These are phyloP conservation scores for Eonycteris spelaea DNA, from an alignment of 2,113 vertebrate species.

Conservation along the genomic window DNA sequence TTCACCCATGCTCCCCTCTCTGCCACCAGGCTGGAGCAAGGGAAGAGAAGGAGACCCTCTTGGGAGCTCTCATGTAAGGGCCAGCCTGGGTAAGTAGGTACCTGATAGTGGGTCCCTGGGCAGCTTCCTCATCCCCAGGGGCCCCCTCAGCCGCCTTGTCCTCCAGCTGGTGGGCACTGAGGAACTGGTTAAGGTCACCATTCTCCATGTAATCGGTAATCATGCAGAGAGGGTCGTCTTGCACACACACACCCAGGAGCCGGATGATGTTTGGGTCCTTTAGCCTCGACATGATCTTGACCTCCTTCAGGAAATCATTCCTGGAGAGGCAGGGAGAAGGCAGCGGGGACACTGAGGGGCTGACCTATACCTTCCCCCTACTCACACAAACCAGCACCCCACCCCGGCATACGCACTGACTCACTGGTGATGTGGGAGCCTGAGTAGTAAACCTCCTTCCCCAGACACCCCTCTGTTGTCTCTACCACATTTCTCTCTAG, in stretches of 20 bases:
- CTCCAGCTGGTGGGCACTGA: constrained; percentile 88
- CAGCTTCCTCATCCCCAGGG: constrained; percentile 74
- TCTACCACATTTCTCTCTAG: not conserved
- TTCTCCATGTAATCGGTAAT: constrained; percentile 97
- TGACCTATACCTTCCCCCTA: not conserved
- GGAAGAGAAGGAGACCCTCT: not conserved
- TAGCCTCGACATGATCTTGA: constrained; percentile 93
- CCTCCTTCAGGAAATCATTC: constrained; percentile 94
- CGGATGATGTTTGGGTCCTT: constrained; percentile 95
- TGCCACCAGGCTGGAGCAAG: not conserved
- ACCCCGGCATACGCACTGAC: fast-evolving
- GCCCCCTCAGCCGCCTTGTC: constrained; percentile 85
- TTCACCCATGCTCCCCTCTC: not conserved
- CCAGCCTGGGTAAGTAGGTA: constrained; percentile 4
- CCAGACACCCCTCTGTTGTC: too few relatives aligned
- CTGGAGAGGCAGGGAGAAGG: constrained; percentile 69
- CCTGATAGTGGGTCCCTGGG: constrained; percentile 87
- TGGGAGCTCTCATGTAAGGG: not conserved
- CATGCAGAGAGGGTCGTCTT: constrained; percentile 93
- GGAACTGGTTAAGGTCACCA: constrained; percentile 94
- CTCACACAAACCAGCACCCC: not conserved
- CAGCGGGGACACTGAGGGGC: fast-evolving
- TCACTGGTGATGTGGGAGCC: not conserved
- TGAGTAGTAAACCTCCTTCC: not conserved
- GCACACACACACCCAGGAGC: constrained; percentile 93